Conservation (phyloP, 2,888 invertebrate species). For the Ramazzottius varieornatus region DNA sequence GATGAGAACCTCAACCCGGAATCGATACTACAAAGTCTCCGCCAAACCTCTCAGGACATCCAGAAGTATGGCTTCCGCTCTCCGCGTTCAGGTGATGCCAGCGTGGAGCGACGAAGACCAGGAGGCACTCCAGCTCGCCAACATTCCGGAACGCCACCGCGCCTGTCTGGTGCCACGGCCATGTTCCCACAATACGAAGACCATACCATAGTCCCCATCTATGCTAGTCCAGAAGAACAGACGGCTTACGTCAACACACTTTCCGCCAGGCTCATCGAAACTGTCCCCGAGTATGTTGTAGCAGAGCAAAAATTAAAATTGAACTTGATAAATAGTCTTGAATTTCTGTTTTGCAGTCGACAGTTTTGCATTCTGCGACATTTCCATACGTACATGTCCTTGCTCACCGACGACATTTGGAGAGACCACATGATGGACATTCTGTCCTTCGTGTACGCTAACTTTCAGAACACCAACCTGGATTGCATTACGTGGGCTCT, state of each 20-base stretch:
- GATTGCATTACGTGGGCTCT: background rate
- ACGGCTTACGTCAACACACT: background rate
- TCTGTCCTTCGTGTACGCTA: background rate
- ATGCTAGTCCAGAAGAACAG: background rate
- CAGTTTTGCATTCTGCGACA: background rate
- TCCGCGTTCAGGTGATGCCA: background rate
- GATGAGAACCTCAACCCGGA: background rate
- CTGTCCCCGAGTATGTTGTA: background rate
- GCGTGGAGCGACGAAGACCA: background rate
- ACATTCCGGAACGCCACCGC: background rate
- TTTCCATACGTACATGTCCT: background rate
- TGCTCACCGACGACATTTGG: background rate
- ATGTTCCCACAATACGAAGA: background rate
- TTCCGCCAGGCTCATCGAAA: background rate
- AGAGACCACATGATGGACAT: background rate
- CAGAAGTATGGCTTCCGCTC: background rate
- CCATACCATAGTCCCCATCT: background rate
- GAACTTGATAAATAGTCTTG: background rate
- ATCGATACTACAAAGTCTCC: background rate
- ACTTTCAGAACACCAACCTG: background rate
- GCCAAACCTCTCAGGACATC: background rate
- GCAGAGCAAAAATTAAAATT: too few relatives aligned
- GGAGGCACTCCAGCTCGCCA: background rate
- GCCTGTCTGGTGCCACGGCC: background rate
- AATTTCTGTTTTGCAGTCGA: background rate